phyloP scores from a whole-genome alignment of 2,888 invertebrate species.

The Anorthoa munda region DNA sequence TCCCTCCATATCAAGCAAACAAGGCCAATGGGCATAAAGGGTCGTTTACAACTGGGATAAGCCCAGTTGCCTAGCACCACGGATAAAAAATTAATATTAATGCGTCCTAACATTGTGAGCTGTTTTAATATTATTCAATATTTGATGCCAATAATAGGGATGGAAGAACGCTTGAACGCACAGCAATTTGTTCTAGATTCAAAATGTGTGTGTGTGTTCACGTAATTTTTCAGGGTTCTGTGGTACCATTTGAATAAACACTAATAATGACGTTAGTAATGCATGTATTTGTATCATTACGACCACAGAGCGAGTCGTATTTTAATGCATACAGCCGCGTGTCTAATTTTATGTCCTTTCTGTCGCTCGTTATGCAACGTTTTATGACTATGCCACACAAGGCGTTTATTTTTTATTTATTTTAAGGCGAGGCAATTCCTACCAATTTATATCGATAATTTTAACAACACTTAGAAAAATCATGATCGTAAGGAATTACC shows the following conservation, averaged over 20 bases:
- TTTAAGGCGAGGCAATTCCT: conserved; percentile 12
- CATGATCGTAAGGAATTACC: not conserved
- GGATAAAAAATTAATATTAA: too few species aligned
- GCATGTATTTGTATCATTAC: not conserved
- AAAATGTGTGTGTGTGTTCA: too few species aligned
- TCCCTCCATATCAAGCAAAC: too few species aligned
- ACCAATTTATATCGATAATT: conserved; percentile 2
- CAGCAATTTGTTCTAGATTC: too few species aligned
- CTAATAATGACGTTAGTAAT: not conserved
- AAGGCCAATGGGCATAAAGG: too few species aligned
- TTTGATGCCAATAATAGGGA: not conserved
- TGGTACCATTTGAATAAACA: not conserved
- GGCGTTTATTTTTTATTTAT: too few species aligned
- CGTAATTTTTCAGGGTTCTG: too few species aligned
- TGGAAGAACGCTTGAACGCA: too few species aligned
- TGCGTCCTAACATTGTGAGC: not conserved
- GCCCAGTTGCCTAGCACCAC: too few species aligned
- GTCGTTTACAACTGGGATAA: too few species aligned
- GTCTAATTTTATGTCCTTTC: conserved; percentile 26
- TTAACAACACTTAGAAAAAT: not conserved
- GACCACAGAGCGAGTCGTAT: not conserved
- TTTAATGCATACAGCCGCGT: conserved; percentile 13
- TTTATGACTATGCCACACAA: conserved; percentile 33
- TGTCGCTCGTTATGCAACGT: conserved; percentile 10
- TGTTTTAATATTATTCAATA: not conserved